Conservation (phyloP, 2,113 vertebrate species). For the Chaetodon auriga region DNA sequence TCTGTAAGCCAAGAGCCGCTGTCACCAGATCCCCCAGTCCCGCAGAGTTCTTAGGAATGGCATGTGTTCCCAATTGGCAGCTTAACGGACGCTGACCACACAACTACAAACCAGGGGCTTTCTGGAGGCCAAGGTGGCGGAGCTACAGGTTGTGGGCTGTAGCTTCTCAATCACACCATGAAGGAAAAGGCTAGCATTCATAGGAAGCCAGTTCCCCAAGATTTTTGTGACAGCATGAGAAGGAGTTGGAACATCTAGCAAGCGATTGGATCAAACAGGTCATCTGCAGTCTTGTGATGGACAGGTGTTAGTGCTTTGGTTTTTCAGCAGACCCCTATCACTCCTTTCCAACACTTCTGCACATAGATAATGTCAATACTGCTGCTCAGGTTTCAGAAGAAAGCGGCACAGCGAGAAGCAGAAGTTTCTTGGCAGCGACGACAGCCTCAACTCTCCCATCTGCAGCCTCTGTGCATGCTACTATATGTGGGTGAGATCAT, state of each 20-base stretch:
- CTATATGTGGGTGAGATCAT: slow-evolving; percentile 13
- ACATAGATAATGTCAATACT: slow-evolving; percentile 61
- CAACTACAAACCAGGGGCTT: slow-evolving; percentile 58
- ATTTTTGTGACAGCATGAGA: slow-evolving; percentile 12
- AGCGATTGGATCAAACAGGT: slow-evolving; percentile 20
- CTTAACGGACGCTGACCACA: slow-evolving; percentile 63
- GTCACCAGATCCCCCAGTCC: slow-evolving; percentile 80
- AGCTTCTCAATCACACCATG: slow-evolving; percentile 21
- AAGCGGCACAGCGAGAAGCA: slow-evolving; percentile 43
- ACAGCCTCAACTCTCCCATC: slow-evolving; percentile 18
- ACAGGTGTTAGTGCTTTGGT: slow-evolving; percentile 18
- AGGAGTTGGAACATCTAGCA: background rate
- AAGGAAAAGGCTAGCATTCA: slow-evolving; percentile 4
- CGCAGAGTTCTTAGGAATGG: slow-evolving; percentile 71
- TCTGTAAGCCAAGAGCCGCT: slow-evolving; percentile 78
- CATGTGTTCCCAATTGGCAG: slow-evolving; percentile 76
- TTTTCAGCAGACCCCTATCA: background rate
- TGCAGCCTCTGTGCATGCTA: slow-evolving; percentile 10
- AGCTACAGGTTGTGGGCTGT: slow-evolving; percentile 37
- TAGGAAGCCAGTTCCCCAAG: background rate
- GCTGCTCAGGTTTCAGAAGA: slow-evolving; percentile 63
- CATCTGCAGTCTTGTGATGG: background rate
- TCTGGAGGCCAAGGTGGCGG: slow-evolving; percentile 37
- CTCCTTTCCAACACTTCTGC: slow-evolving; percentile 11
- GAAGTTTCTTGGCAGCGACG: slow-evolving; percentile 47